Conservation (phyloP, 2,888 invertebrate species). For the Chesias legatella region DNA sequence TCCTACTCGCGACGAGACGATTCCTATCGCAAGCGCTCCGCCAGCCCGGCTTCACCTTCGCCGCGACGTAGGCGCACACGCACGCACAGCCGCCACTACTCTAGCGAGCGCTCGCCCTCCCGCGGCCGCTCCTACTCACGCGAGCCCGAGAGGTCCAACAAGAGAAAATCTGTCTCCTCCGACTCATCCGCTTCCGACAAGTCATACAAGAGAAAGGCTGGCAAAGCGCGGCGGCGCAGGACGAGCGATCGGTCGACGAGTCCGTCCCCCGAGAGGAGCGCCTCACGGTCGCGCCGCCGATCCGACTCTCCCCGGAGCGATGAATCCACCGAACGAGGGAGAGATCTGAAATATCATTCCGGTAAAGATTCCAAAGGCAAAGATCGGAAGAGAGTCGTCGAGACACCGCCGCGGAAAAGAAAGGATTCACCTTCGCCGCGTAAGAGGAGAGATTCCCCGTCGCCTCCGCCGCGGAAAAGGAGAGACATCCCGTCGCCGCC, state of each 20-base stretch:
- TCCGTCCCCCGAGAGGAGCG: conserved; percentile 43
- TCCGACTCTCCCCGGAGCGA: conserved; percentile 34
- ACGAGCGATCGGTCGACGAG: conserved; percentile 42
- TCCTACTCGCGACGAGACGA: conserved; percentile 7
- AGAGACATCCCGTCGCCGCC: too few species aligned
- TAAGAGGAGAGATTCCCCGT: conserved; percentile 45
- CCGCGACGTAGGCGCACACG: conserved; percentile 55
- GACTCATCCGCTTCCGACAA: conserved; percentile 53
- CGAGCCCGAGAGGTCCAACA: conserved; percentile 35
- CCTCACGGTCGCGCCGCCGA: conserved; percentile 38
- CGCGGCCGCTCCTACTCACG: conserved; percentile 39
- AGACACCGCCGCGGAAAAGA: conserved; percentile 43
- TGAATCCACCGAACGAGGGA: conserved; percentile 23
- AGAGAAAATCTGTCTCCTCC: conserved; percentile 42
- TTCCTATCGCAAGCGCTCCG: conserved; percentile 21
- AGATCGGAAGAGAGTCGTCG: conserved; percentile 37
- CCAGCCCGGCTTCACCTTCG: too few species aligned
- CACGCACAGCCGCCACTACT: conserved; percentile 52
- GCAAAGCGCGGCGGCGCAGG: conserved; percentile 30
- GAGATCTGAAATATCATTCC: conserved; percentile 40
- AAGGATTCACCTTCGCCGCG: conserved; percentile 35
- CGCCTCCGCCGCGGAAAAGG: conserved; percentile 43
- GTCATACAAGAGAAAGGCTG: conserved; percentile 46
- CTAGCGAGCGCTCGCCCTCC: conserved; percentile 44
- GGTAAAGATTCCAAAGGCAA: conserved; percentile 40